Base-by-base conservation (phyloP, 2,113 vertebrate genomes). In the Benitochromis conjunctus region DNA sequence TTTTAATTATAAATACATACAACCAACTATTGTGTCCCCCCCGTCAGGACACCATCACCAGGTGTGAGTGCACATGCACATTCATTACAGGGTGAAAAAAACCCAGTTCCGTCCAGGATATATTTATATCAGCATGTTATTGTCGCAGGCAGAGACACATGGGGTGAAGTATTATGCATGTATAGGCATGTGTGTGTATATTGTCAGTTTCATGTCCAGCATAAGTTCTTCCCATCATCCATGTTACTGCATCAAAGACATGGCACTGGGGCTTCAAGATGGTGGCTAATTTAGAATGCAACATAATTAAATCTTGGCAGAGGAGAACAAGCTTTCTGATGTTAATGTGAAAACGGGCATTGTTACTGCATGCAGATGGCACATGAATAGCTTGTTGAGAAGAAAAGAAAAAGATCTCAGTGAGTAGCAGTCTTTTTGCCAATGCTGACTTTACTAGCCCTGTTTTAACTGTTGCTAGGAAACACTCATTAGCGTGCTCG, bases 381-480 rank as follows among this genome's bases (percentile, higher is more conserved):
- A 91, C 86, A 95, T 95, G 92, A 95, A 95, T 93, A 92, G 88
- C 90, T 89, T 90, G 90, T 93, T 85, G 60, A 82, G 86, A 91
- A 51, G 88, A 88, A 85, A 90, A 89, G 88, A 89, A 82, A 90
- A 82, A 89, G 62, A 92, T 91, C 91, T 90, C 16, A 36, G 88
- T 58, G 84, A 92, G 86, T 80, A 36, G 46, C 57, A 88, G 80
- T 87, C 77, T 56, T 86, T 86, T 91, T 91, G 76, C 85, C 91
- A 94, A 81, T 41, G 54, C 79, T 82, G 92, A 95, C 91, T 95
- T 91, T 79, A 91, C 83, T 82, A 87, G 80, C 81, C 87, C 92
- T 86, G 92, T 94, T 95, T 94, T 89, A 93, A 76, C 9, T 84
- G 95, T 96, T 95, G 93, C 95, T 90, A 94, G 90, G 96, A 91